These are phyloP conservation scores for Caranx ignobilis DNA, from an alignment of 2,113 vertebrate genomes.

Conservation along the genomic window DNA sequence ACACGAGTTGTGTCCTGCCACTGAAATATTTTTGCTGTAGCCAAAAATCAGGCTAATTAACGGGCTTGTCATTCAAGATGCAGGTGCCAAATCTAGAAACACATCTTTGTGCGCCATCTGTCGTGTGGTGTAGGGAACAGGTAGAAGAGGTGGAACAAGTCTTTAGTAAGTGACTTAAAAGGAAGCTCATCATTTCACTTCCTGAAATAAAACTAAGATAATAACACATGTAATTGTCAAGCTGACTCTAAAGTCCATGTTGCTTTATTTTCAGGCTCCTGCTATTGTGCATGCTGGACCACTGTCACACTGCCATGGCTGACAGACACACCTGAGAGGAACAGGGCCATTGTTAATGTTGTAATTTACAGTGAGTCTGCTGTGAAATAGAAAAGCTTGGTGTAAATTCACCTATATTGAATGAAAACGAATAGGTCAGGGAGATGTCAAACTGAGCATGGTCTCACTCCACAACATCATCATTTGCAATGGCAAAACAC, in stretches of 20 bases:
- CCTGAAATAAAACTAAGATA: neutral
- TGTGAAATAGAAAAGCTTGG: too few species aligned
- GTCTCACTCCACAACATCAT: neutral
- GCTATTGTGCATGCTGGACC: too few species aligned
- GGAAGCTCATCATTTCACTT: too few species aligned
- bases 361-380: too few species aligned
- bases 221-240: neutral
- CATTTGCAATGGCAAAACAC: neutral
- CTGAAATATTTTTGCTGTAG: neutral
- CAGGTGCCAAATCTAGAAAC: neutral
- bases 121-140: slow-evolving; percentile 28
- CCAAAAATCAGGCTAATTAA: neutral
- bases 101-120: slow-evolving; percentile 63
- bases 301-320: too few species aligned
- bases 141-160: neutral
- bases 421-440: neutral
- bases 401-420: neutral
- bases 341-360: neutral
- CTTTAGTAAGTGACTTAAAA: neutral
- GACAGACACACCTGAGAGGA: too few species aligned
- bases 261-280: too few species aligned
- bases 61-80: neutral
- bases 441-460: neutral
- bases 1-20: neutral
- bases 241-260: too few species aligned